Percentiles rank a stretch among this genome's conserved stretches.
Conservation (phyloP, 2,888 invertebrate species). For the Bombyx huttoni region DNA sequence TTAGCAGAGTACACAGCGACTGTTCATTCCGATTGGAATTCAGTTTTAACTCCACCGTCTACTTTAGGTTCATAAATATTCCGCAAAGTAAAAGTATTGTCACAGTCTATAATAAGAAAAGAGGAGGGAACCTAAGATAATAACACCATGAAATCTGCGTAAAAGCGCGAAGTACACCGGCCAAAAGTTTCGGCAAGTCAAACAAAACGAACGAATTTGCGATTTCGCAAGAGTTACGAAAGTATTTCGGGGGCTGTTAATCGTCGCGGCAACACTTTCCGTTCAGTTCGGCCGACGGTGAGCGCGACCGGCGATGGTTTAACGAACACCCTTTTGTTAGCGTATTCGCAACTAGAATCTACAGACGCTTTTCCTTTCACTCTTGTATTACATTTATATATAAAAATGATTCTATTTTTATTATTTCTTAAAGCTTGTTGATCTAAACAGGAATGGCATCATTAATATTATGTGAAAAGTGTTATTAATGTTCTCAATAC, state of each 20-base stretch:
- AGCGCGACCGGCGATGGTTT: neutral
- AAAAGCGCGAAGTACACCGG: constrained; percentile 7
- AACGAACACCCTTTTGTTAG: neutral
- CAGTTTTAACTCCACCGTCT: too few relatives aligned
- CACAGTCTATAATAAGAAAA: neutral
- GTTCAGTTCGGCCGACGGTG: neutral
- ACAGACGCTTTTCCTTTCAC: neutral
- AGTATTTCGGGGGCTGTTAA: neutral
- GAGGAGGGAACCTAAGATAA: constrained; percentile 7
- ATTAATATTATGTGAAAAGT: too few relatives aligned
- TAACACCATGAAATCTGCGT: constrained; percentile 6
- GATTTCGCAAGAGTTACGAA: neutral
- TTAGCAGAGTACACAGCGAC: too few relatives aligned
- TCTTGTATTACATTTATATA: too few relatives aligned
- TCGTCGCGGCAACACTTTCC: neutral
- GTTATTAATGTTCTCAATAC: too few relatives aligned
- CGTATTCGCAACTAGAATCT: neutral
- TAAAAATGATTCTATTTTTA: too few relatives aligned
- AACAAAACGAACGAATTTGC: constrained; percentile 3
- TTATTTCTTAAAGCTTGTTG: too few relatives aligned
- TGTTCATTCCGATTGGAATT: too few relatives aligned
- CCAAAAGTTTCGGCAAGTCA: constrained; percentile 5
- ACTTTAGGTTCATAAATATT: neutral
- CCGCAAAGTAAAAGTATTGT: constrained; percentile 7
- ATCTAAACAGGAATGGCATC: too few relatives aligned